These are phyloP conservation scores for Cherax destructor DNA, from an alignment of 1,140 invertebrate genomes.

Conservation along the genomic window DNA sequence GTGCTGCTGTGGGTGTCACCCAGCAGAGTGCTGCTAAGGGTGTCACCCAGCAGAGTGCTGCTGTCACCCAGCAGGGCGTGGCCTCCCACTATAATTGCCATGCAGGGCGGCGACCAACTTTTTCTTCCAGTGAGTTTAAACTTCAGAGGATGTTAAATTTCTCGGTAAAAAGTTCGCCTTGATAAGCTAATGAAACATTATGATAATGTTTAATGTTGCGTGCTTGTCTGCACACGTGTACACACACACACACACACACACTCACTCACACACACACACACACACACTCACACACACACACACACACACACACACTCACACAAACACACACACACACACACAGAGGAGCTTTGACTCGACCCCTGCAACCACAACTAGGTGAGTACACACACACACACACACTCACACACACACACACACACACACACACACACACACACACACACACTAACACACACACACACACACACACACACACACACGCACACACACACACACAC, in stretches of 20 bases:
- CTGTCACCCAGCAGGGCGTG: too few relatives aligned
- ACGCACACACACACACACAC: conserved; percentile 30
- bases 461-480: neutral
- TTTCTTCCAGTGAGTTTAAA: neutral
- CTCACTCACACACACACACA: neutral
- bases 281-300: neutral
- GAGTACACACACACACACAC: neutral
- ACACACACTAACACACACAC: neutral
- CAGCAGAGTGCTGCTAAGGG: too few relatives aligned
- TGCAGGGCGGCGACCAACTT: neutral
- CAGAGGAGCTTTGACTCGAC: neutral
- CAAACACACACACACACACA: neutral
- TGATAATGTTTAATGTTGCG: neutral
- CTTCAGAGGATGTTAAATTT: neutral
- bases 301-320: neutral
- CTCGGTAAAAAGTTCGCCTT: neutral
- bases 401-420: neutral
- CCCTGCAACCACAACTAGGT: too few relatives aligned
- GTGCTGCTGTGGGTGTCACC: too few relatives aligned
- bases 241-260: neutral
- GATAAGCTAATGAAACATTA: conserved; percentile 4
- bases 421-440: neutral
- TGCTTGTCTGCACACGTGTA: neutral
- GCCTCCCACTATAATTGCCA: neutral
- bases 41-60: too few relatives aligned